Percentiles rank a stretch among this genome's conserved stretches.
Conservation (phyloP, 2,797 vertebrate genomes). For the Phalloptychus januarius region DNA sequence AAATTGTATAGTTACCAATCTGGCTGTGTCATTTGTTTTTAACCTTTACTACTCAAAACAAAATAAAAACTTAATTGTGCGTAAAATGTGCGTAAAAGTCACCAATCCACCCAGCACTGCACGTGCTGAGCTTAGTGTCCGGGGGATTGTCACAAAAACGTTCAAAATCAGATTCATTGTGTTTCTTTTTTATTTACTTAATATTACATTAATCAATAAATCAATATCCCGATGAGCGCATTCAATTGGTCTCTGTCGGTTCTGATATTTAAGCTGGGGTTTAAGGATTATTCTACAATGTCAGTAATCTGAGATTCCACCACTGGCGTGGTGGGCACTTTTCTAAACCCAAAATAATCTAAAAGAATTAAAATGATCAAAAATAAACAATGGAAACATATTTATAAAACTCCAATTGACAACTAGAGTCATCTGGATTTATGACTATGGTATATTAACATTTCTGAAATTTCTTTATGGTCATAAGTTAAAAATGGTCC, state of each 20-base stretch:
- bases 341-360: not conserved
- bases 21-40: not conserved
- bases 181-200: not conserved
- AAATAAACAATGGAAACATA: not conserved
- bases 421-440: not conserved
- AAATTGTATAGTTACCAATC: not conserved
- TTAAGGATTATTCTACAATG: not conserved
- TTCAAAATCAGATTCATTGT: not conserved
- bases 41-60: not conserved
- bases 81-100: constrained; percentile 49
- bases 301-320: not conserved
- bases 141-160: not conserved
- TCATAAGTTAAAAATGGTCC: not conserved
- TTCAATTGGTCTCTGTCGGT: not conserved
- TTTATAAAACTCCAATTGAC: not conserved
- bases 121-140: not conserved
- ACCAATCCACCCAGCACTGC: constrained; percentile 8
- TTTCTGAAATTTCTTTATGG: not conserved
- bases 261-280: not conserved
- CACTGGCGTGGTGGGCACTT: not conserved
- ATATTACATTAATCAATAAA: not conserved
- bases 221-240: not conserved
- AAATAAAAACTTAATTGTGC: not conserved
- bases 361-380: not conserved
- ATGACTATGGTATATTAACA: not conserved